These are phyloP conservation scores for Siphonodentalium dalli DNA, from an alignment of 2,888 invertebrate genomes.

Conservation along the genomic window DNA sequence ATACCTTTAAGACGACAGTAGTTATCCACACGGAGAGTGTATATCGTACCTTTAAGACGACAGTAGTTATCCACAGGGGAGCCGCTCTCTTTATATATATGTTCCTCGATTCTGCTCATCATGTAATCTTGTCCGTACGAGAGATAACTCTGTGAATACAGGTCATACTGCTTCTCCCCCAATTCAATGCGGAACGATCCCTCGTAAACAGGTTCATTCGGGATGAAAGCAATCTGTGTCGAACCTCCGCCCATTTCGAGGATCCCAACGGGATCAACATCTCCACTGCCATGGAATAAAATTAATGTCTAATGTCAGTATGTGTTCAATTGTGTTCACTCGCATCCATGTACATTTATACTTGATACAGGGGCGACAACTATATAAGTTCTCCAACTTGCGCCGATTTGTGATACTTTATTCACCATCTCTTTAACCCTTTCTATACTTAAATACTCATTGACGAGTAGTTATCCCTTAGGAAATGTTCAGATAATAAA, in stretches of 20 bases:
- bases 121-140: constrained; percentile 51
- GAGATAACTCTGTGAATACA: constrained; percentile 61
- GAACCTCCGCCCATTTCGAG: constrained; percentile 70
- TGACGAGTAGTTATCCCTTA: no score
- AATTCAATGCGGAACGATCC: constrained; percentile 55
- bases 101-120: constrained; percentile 34
- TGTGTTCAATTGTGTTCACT: no score
- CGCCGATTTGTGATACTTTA: no score
- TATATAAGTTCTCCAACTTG: no score
- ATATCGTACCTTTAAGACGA: constrained; percentile 45
- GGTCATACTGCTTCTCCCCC: constrained; percentile 42
- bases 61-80: constrained; percentile 41
- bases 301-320: no score
- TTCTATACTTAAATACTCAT: no score
- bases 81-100: constrained; percentile 29
- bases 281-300: no score
- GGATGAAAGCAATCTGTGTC: constrained; percentile 67
- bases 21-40: constrained; percentile 35
- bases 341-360: no score
- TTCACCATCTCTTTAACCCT: no score
- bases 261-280: no score
- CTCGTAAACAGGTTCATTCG: constrained; percentile 50
- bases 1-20: constrained; percentile 49
- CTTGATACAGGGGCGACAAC: no score
- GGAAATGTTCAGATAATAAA: no score